Percentiles rank a stretch among this genome's conserved stretches.
phyloP scores from a whole-genome alignment of 2,113 vertebrate genomes.

The Melanerpes formicivorus region DNA sequence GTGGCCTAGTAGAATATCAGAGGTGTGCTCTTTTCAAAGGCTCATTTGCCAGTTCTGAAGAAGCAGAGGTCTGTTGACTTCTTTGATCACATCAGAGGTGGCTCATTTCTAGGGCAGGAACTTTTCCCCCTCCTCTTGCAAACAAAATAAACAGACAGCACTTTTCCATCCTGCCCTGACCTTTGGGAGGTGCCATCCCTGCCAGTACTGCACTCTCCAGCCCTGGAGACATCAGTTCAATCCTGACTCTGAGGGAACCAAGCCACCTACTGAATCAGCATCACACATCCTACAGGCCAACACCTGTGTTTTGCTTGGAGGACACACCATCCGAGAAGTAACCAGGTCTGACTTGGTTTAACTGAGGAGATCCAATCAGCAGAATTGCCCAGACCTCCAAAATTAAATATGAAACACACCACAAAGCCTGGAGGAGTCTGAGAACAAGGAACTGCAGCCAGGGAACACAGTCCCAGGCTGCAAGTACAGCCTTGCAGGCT shows the following conservation, averaged over 20 bases:
- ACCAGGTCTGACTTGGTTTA: background rate
- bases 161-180: conserved; percentile 18
- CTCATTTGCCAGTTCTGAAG: background rate
- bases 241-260: background rate
- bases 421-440: background rate
- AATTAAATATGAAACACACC: background rate
- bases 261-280: background rate
- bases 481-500: background rate
- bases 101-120: background rate
- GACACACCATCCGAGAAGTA: background rate
- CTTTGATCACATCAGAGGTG: background rate
- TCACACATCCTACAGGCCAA: background rate
- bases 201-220: background rate
- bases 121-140: background rate
- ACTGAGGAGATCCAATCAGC: background rate
- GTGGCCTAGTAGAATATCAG: background rate
- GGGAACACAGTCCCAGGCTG: background rate
- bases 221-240: background rate
- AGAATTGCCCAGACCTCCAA: background rate
- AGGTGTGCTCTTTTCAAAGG: background rate
- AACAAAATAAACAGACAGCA: background rate
- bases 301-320: conserved; percentile 50
- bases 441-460: background rate
- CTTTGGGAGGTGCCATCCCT: conserved; percentile 26
- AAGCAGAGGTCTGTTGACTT: background rate